Evolutionary conservation across 1,140 invertebrate species (phyloP).

Genomic region (Procambarus clarkii): DNA sequence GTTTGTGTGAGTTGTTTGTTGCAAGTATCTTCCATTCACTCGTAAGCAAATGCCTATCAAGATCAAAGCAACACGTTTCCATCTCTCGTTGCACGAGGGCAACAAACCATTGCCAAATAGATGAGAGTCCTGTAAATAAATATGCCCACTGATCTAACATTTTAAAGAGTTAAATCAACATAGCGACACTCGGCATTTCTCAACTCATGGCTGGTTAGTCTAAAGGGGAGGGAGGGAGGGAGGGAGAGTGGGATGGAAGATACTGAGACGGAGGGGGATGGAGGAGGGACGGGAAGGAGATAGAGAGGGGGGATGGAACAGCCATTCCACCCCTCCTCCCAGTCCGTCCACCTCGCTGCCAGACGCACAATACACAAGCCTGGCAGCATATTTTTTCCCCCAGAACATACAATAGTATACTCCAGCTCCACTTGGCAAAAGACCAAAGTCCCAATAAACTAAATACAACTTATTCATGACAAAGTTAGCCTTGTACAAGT

Average conservation of each 20-base stretch:
- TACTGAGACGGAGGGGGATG: background rate
- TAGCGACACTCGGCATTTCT: conserved; percentile 15
- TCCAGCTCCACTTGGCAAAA: background rate
- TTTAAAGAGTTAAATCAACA: conserved; percentile 1
- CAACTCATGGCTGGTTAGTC: conserved; percentile 8
- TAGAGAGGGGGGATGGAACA: background rate
- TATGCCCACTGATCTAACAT: background rate
- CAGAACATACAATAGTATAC: background rate
- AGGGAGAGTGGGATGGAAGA: background rate
- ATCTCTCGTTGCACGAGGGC: background rate
- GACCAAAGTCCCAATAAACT: too few species aligned
- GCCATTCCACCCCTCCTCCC: background rate
- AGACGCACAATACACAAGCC: background rate
- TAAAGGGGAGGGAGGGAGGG: background rate
- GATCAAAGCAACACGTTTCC: background rate
- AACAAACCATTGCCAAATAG: background rate
- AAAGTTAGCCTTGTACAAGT: too few species aligned
- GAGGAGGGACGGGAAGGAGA: background rate
- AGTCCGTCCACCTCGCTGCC: background rate
- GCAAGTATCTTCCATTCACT: background rate
- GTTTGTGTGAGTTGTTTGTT: conserved; percentile 1
- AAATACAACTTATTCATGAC: too few species aligned
- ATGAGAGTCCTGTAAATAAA: background rate
- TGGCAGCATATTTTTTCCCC: background rate
- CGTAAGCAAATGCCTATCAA: background rate